These are phyloP conservation scores for Seriola dumerili DNA, from an alignment of 2,113 vertebrate species.

Conservation along the genomic window DNA sequence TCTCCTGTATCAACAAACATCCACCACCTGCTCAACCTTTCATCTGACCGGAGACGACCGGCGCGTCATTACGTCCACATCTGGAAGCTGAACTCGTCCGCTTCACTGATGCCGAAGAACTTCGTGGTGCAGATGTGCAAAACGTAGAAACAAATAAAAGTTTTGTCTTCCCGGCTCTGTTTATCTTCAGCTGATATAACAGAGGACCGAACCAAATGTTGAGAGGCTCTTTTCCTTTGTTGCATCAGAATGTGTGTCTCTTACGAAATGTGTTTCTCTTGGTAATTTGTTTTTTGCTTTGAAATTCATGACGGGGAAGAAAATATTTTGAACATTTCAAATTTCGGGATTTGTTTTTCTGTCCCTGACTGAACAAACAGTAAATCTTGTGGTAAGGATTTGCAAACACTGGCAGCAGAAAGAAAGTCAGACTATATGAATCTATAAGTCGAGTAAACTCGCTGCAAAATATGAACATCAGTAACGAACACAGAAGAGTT, in stretches of 20 bases:
- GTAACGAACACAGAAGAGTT: too few species aligned
- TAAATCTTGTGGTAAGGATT: not conserved
- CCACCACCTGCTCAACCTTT: conserved; percentile 54
- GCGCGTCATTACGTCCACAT: conserved; percentile 26
- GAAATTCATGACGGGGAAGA: conserved; percentile 1
- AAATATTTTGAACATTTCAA: not conserved
- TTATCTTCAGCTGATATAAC: not conserved
- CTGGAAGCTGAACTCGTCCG: conserved; percentile 17
- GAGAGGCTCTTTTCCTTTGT: conserved; percentile 10
- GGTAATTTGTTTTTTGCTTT: conserved; percentile 23
- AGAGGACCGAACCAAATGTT: conserved; percentile 14
- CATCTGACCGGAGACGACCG: conserved; percentile 11
- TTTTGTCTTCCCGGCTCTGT: not conserved
- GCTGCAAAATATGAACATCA: too few species aligned
- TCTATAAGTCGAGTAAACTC: too few species aligned
- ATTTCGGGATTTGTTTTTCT: conserved; percentile 19
- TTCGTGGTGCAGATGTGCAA: not conserved
- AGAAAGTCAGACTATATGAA: not conserved
- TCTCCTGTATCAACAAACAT: conserved; percentile 54
- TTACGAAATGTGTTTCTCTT: conserved; percentile 21
- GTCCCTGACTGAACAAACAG: not conserved
- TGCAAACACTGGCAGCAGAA: not conserved
- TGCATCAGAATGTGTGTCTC: conserved; percentile 43
- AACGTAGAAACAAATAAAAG: not conserved
- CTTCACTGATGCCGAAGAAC: conserved; percentile 21